Percentiles rank a stretch among this genome's conserved stretches.
These are phyloP conservation scores for Saccostrea echinata DNA, from an alignment of 1,140 invertebrate genomes.

Conservation along the genomic window DNA sequence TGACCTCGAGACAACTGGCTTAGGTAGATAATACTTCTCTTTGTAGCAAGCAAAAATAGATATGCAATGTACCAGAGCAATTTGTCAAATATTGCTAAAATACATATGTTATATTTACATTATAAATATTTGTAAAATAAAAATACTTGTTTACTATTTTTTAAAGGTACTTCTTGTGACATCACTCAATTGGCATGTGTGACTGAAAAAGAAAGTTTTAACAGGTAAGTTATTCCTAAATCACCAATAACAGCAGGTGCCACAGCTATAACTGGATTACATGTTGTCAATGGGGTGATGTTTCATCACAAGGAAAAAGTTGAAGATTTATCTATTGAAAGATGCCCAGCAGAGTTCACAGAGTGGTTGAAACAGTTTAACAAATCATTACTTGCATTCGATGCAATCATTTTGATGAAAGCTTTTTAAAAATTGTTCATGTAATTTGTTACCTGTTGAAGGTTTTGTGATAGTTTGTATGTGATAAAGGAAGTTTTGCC, in stretches of 20 bases:
- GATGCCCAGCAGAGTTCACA: neutral
- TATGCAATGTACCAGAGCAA: too few species aligned
- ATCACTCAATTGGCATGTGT: too few species aligned
- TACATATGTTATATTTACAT: too few species aligned
- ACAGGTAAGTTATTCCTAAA: neutral
- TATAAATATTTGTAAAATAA: too few species aligned
- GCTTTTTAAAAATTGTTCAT: too few species aligned
- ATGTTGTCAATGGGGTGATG: neutral
- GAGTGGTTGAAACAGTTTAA: constrained; percentile 19
- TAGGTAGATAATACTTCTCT: neutral
- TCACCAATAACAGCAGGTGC: neutral
- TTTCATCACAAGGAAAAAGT: too few species aligned
- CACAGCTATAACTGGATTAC: neutral
- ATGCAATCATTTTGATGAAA: too few species aligned
- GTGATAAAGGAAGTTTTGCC: neutral
- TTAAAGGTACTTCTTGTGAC: too few species aligned
- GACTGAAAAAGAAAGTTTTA: too few species aligned
- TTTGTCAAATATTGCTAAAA: too few species aligned
- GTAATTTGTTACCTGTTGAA: neutral
- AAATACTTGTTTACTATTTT: too few species aligned
- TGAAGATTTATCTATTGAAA: neutral
- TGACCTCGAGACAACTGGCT: neutral
- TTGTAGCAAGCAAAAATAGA: too few species aligned
- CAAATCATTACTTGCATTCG: neutral
- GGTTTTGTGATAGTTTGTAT: neutral